phyloP scores from a whole-genome alignment of 2,888 invertebrate genomes.

The Drosophila atripex region DNA sequence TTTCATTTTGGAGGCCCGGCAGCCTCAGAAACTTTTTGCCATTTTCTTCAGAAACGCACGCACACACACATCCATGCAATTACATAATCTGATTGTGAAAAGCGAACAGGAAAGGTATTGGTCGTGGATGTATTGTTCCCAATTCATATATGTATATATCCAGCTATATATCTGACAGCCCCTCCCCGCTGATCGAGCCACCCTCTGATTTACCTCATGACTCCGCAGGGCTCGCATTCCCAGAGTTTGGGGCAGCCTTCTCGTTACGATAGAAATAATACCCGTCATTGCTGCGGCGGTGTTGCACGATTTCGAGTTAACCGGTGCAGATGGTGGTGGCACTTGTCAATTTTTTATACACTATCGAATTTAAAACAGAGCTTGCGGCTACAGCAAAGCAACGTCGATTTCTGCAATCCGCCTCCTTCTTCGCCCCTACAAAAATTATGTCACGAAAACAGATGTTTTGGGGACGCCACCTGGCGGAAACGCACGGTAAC shows the following conservation, averaged over 20 bases:
- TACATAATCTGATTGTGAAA: conserved; percentile 73
- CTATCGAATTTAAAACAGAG: conserved; percentile 52
- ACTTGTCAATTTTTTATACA: conserved; percentile 55
- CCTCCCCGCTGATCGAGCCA: conserved; percentile 3
- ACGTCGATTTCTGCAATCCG: conserved; percentile 52
- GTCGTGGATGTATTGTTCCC: background rate
- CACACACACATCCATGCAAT: conserved; percentile 63
- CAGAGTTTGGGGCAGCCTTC: conserved; percentile 83
- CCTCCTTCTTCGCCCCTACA: conserved; percentile 51
- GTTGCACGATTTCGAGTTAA: conserved; percentile 36
- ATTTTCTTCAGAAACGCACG: conserved; percentile 48
- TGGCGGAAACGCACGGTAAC: conserved; percentile 4
- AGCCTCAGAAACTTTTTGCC: conserved; percentile 28
- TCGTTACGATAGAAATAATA: conserved; percentile 84
- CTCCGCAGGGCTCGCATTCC: conserved; percentile 73
- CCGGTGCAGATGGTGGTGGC: conserved; percentile 5
- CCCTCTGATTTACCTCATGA: conserved; percentile 76
- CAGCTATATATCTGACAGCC: background rate
- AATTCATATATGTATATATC: background rate
- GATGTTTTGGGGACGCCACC: conserved; percentile 5
- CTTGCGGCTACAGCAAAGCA: conserved; percentile 55
- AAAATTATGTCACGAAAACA: conserved; percentile 58
- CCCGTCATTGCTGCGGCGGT: conserved; percentile 82
- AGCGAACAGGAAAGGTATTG: conserved; percentile 14
- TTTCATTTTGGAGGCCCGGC: conserved; percentile 24